Conservation (phyloP, 2,797 vertebrate genomes). For the Stomatorhinus walkeri region DNA sequence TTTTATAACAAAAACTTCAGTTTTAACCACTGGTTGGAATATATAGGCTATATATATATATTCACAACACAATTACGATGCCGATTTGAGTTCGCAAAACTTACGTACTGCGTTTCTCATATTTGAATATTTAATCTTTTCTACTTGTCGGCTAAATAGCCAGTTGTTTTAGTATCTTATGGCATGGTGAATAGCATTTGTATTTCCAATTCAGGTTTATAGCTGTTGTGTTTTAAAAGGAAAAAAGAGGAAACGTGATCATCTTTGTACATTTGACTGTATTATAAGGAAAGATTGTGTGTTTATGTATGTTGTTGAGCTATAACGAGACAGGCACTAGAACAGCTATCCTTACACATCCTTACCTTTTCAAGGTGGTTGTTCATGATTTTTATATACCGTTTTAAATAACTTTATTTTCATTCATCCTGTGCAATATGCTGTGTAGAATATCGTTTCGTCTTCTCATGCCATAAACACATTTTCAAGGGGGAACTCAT, state of each 20-base stretch:
- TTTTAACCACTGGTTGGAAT: conserved; percentile 91
- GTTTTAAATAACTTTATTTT: conserved; percentile 82
- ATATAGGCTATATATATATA: conserved; percentile 28
- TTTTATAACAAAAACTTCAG: conserved; percentile 77
- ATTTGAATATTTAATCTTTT: conserved; percentile 99
- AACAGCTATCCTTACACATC: conserved; percentile 81
- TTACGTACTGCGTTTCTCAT: conserved; percentile 96
- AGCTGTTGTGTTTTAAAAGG: conserved; percentile 98
- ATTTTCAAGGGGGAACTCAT: conserved; percentile 60
- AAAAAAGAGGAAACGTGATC: conserved; percentile 76
- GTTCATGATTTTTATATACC: conserved; percentile 70
- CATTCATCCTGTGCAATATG: conserved; percentile 99
- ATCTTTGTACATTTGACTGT: conserved; percentile 99
- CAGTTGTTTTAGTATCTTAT: conserved; percentile 99
- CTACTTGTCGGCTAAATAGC: conserved; percentile 96
- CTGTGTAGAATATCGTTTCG: conserved; percentile 89
- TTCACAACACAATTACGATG: conserved; percentile 65
- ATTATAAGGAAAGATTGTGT: conserved; percentile 99
- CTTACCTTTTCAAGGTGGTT: conserved; percentile 81
- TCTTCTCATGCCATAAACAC: conserved; percentile 81
- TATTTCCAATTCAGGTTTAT: conserved; percentile 98
- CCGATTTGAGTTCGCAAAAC: conserved; percentile 97
- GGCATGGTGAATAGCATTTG: conserved; percentile 99
- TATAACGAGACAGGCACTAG: conserved; percentile 97
- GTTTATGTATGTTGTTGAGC: conserved; percentile 96